phyloP scores from a whole-genome alignment of 2,888 invertebrate species.

The Alsophila aescularia region DNA sequence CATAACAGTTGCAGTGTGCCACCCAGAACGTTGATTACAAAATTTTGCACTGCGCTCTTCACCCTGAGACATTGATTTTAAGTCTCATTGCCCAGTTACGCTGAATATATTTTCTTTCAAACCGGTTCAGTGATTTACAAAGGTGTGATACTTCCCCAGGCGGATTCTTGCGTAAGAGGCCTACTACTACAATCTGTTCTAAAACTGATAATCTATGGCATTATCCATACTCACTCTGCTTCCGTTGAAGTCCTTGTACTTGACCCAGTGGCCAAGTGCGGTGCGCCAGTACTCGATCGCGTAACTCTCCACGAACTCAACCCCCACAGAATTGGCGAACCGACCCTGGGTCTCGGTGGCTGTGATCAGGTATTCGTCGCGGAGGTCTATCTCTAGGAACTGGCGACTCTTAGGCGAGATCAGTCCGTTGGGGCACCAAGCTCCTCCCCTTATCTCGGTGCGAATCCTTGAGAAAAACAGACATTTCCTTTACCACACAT shows the following conservation, averaged over 20 bases:
- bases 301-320: constrained; percentile 94
- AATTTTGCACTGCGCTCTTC: too few species aligned
- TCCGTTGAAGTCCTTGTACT: constrained; percentile 91
- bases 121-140: too few species aligned
- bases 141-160: too few species aligned
- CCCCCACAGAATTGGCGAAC: constrained; percentile 95
- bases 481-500: neutral
- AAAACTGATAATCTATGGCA: neutral
- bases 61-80: too few species aligned
- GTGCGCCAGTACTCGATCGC: constrained; percentile 92
- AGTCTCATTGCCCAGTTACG: too few species aligned
- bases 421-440: constrained; percentile 95
- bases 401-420: constrained; percentile 91
- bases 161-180: too few species aligned
- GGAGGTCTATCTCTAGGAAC: constrained; percentile 92
- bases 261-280: constrained; percentile 88
- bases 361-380: constrained; percentile 90
- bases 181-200: too few species aligned
- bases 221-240: constrained; percentile 86
- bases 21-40: too few species aligned
- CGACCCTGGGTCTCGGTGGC: constrained; percentile 95
- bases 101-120: too few species aligned
- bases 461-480: constrained; percentile 86
- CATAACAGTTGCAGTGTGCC: too few species aligned
- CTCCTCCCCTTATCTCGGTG: constrained; percentile 94